These are phyloP conservation scores for Dermatemys mawii DNA, from an alignment of 2,113 vertebrate genomes.

Conservation along the genomic window DNA sequence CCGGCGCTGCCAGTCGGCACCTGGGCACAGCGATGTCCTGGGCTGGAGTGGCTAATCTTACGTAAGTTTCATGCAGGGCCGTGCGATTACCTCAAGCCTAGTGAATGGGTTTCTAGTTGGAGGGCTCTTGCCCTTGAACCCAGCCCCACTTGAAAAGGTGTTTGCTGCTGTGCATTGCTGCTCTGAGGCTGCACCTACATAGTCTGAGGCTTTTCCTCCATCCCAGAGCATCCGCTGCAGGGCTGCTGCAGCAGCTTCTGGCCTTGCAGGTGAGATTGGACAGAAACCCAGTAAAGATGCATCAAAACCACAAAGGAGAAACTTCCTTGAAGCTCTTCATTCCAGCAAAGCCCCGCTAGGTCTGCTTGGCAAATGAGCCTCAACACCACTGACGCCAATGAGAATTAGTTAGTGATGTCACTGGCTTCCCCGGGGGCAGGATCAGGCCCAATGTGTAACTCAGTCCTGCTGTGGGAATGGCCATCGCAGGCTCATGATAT, in stretches of 20 bases:
- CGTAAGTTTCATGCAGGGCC: not conserved
- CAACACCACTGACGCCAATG: no score
- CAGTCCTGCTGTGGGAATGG: no score
- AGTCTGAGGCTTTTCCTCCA: rapidly evolving
- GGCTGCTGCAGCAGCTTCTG: rapidly evolving
- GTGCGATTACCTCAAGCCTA: no score
- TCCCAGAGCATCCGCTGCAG: not conserved
- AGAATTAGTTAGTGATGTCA: no score
- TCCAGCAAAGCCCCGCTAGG: rapidly evolving
- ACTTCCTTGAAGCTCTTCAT: rapidly evolving
- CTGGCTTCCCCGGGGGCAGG: no score
- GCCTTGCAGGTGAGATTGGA: not conserved
- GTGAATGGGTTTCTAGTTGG: no score
- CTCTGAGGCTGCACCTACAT: rapidly evolving
- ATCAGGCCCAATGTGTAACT: no score
- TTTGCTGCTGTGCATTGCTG: not conserved
- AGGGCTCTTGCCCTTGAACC: no score
- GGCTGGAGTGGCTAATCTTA: not conserved
- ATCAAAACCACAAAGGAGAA: rapidly evolving
- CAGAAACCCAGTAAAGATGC: not conserved
- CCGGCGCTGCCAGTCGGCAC: not conserved
- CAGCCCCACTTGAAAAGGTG: no score
- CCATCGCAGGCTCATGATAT: no score
- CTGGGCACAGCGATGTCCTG: not conserved
- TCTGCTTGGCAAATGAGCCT: not conserved